Evolutionary conservation across 37 sponge, comb jelly and placozoan species (phyloP), one percentile per base, ranked within the genome.

Genomic region (Cladorhizidae sp.): DNA sequence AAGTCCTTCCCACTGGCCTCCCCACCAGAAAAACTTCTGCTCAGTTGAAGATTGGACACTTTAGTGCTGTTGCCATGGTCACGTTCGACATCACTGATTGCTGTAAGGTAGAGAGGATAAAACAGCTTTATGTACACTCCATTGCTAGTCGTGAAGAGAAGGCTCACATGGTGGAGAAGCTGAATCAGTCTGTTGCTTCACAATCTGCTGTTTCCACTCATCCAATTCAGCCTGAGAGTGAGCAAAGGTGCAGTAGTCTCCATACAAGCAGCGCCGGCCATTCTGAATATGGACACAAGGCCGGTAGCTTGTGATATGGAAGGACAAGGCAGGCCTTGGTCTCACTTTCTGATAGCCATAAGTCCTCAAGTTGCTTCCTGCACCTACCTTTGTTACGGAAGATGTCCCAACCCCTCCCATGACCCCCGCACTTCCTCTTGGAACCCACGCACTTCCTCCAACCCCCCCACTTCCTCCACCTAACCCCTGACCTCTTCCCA

Each of bases 161-260:
- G n/a, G n/a, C n/a, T n/a, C n/a, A n/a, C n/a, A n/a, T n/a, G n/a
- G n/a, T n/a, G n/a, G n/a, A n/a, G n/a, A n/a, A n/a, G n/a, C n/a
- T n/a, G n/a, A n/a, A n/a, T n/a, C n/a, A n/a, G n/a, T n/a, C n/a
- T n/a, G n/a, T n/a, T n/a, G n/a, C n/a, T n/a, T n/a, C n/a, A 26
- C n/a, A 5, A 79, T 35, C 76, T 93, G 82, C 25, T 36, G 55
- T 59, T 93, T 96, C 97, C 97, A 96, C 14, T 41, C 73, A 11
- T 88, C 87, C 43, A 93, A 79, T 74, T 96, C 97, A 2, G 28
- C 20, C 45, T 79, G 71, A 28, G 88, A 83, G 73, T 96, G 97
- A 9, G 97, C 94, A 83, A 93, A 96, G 20, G 88, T 96, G 71
- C 97, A 96, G 26, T 64, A 85, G 41, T 86, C 84, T 18, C 91